Conservation (phyloP, 2,113 vertebrate species). For the Ancistrus triradiatus region DNA sequence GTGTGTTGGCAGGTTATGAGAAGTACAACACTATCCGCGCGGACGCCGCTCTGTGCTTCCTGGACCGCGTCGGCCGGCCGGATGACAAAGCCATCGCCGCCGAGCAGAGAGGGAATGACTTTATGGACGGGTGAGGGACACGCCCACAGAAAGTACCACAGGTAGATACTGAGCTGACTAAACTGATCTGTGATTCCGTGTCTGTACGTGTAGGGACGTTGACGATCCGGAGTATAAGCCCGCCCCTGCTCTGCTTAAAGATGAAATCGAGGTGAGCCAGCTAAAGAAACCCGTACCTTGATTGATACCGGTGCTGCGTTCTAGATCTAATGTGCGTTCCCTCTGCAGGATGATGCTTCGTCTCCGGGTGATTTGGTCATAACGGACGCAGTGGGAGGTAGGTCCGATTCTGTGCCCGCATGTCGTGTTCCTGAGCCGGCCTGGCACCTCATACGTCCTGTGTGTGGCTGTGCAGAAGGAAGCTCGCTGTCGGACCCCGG, state of each 20-base stretch:
- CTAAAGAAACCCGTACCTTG: background rate
- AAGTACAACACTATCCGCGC: conserved; percentile 97
- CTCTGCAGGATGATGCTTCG: conserved; percentile 84
- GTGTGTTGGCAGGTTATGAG: conserved; percentile 82
- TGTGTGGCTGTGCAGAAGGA: conserved; percentile 66
- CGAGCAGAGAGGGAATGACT: conserved; percentile 94
- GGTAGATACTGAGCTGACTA: background rate
- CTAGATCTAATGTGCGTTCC: background rate
- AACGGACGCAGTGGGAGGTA: conserved; percentile 81
- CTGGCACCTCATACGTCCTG: background rate
- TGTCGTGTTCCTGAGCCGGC: no score
- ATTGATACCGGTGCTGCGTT: no score
- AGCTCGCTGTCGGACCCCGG: conserved; percentile 73
- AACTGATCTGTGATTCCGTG: background rate
- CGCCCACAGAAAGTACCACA: background rate
- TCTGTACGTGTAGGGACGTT: conserved; percentile 77
- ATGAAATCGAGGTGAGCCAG: conserved; percentile 87
- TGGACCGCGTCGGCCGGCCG: conserved; percentile 92
- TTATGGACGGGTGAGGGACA: conserved; percentile 85
- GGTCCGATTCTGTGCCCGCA: no score
- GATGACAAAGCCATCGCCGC: conserved; percentile 98
- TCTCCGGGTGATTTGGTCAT: conserved; percentile 94
- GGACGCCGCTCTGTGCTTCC: conserved; percentile 88
- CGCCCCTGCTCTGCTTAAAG: conserved; percentile 91
- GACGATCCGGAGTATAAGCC: conserved; percentile 99